Conservation (phyloP, 2,797 vertebrate genomes). For the Netta rufina region DNA sequence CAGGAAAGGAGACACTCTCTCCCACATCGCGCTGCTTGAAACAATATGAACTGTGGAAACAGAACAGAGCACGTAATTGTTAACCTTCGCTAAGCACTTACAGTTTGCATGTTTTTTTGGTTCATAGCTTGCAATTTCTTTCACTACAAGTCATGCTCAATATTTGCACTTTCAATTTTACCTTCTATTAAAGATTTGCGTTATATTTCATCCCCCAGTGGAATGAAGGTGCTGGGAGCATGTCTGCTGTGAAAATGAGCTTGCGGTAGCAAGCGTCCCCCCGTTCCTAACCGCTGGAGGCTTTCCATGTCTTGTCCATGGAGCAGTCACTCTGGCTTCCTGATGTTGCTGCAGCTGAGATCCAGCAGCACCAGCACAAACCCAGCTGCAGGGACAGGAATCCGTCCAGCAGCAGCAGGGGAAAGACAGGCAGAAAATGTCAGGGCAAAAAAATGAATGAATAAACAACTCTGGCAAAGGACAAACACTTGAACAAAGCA, state of each 20-base stretch:
- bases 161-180: constrained; percentile 29
- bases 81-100: not conserved
- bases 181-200: constrained; percentile 20
- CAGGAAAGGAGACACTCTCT: constrained; percentile 67
- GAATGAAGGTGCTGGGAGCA: not conserved
- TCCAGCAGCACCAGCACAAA: constrained; percentile 66
- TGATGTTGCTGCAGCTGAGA: not conserved
- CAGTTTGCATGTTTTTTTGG: not conserved
- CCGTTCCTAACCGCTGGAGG: constrained; percentile 40
- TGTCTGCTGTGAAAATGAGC: constrained; percentile 46
- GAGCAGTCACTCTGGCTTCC: constrained; percentile 53
- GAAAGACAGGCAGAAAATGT: constrained; percentile 71
- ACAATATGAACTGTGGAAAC: constrained; percentile 21
- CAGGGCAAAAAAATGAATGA: constrained; percentile 43
- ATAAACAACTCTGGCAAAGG: constrained; percentile 68
- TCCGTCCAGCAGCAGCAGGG: constrained; percentile 67
- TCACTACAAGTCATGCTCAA: constrained; percentile 7
- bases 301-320: constrained; percentile 39
- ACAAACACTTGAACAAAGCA: constrained; percentile 61
- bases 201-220: not conserved
- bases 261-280: not conserved
- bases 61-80: not conserved
- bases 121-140: constrained; percentile 28
- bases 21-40: constrained; percentile 35
- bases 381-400: constrained; percentile 68